Percentiles rank a stretch among this genome's conserved stretches.
Conservation (phyloP, 1,140 invertebrate genomes). For the Tetramorium simillimum region DNA sequence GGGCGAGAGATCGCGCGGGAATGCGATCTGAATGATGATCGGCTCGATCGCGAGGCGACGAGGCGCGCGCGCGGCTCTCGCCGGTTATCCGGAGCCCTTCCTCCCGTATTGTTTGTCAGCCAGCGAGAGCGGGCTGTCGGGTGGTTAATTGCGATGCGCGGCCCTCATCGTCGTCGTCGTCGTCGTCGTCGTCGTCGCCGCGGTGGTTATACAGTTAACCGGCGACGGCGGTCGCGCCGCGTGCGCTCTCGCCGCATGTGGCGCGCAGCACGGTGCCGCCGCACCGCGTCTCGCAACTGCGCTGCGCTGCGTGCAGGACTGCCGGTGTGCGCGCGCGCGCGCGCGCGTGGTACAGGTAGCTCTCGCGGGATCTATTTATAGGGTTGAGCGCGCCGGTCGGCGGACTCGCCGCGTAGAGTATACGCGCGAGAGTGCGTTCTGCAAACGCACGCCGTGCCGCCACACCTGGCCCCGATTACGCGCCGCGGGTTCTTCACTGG, state of each 20-base stretch:
- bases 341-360: slow-evolving; percentile 79
- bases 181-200: slow-evolving; percentile 35
- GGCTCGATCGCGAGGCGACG: slow-evolving; percentile 65
- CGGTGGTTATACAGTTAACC: slow-evolving; percentile 79
- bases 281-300: slow-evolving; percentile 50
- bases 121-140: slow-evolving; percentile 75
- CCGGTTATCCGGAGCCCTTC: slow-evolving; percentile 24
- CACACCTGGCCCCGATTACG: slow-evolving; percentile 83
- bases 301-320: slow-evolving; percentile 36
- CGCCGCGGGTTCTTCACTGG: slow-evolving; percentile 69
- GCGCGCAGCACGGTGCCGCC: slow-evolving; percentile 60
- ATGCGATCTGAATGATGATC: slow-evolving; percentile 66
- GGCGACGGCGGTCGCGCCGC: slow-evolving; percentile 57
- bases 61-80: slow-evolving; percentile 44
- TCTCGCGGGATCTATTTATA: slow-evolving; percentile 82
- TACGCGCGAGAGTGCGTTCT: slow-evolving; percentile 41
- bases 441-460: slow-evolving; percentile 68
- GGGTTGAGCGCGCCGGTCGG: slow-evolving; percentile 60
- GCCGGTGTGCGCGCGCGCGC: slow-evolving; percentile 48
- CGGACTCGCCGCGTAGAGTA: slow-evolving; percentile 8
- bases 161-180: slow-evolving; percentile 49
- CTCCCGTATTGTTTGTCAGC: slow-evolving; percentile 77
- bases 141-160: slow-evolving; percentile 81
- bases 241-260: slow-evolving; percentile 67
- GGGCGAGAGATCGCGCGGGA: slow-evolving; percentile 49